Conservation (phyloP, 2,888 invertebrate genomes). For the Myopa testacea region DNA sequence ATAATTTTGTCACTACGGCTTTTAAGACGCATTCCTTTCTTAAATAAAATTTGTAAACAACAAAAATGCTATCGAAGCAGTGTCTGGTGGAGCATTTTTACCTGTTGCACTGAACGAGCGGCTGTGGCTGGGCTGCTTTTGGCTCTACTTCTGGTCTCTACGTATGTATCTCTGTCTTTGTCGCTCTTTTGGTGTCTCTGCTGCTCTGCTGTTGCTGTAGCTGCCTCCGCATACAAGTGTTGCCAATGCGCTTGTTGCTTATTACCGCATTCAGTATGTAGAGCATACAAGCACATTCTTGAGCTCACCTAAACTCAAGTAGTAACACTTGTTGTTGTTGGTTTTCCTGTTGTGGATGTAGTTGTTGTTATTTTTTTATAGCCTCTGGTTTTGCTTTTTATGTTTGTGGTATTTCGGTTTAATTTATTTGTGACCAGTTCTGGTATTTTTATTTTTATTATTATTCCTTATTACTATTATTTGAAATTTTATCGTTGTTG, state of each 20-base stretch:
- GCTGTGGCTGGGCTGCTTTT: too few relatives aligned
- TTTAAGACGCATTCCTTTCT: not conserved
- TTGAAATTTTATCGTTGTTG: not conserved
- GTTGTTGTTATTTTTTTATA: slow-evolving; percentile 2
- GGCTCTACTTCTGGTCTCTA: too few relatives aligned
- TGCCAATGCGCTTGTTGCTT: not conserved
- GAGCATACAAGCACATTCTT: slow-evolving; percentile 28
- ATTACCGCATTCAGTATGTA: slow-evolving; percentile 15
- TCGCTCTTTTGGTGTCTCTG: not conserved
- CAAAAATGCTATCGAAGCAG: not conserved
- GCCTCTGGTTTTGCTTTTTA: not conserved
- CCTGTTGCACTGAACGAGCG: not conserved
- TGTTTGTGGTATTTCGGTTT: slow-evolving; percentile 16
- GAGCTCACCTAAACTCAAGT: slow-evolving; percentile 2
- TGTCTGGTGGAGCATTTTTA: not conserved
- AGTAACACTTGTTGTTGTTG: not conserved
- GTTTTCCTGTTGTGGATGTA: not conserved
- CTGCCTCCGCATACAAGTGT: not conserved
- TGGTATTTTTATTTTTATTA: not conserved
- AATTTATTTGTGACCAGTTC: slow-evolving; percentile 12
- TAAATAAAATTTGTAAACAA: not conserved
- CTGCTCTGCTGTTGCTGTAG: not conserved
- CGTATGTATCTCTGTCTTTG: not conserved
- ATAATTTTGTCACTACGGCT: too few relatives aligned
- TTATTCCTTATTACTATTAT: too few relatives aligned